A percentile compares a stretch with the other conserved stretches of the same genome.
phyloP scores from a whole-genome alignment of 2,888 invertebrate species.

The Drosophila melanosoma region DNA sequence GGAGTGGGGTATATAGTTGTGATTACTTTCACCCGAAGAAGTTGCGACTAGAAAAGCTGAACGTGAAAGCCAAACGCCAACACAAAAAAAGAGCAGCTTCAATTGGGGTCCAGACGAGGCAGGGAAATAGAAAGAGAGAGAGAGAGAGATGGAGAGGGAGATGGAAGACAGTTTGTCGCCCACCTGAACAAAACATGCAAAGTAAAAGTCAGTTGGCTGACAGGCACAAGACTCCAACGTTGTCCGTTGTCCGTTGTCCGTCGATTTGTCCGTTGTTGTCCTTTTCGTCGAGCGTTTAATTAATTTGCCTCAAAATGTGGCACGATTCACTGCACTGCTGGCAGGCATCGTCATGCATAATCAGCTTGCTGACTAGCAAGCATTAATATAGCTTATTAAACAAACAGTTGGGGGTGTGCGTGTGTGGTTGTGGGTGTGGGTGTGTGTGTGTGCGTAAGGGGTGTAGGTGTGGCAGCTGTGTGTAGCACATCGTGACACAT shows the following conservation, averaged over 20 bases:
- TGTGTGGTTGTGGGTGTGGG: background rate
- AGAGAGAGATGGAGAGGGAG: background rate
- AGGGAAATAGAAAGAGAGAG: background rate
- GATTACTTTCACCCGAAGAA: constrained; percentile 53
- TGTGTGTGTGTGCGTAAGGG: background rate
- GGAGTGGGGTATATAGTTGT: constrained; percentile 18
- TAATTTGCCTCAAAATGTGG: constrained; percentile 78
- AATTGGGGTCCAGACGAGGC: background rate
- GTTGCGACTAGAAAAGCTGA: constrained; percentile 52
- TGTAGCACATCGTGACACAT: constrained; percentile 46
- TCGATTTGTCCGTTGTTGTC: constrained; percentile 36
- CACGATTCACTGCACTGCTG: constrained; percentile 44
- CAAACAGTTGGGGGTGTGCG: constrained; percentile 14
- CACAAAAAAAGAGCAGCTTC: constrained; percentile 25
- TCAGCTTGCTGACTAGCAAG: constrained; percentile 51
- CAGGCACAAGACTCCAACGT: constrained; percentile 52
- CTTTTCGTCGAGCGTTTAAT: constrained; percentile 63
- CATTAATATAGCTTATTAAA: constrained; percentile 60
- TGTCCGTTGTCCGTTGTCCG: background rate
- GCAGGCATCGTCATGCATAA: constrained; percentile 57
- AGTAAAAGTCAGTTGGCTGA: constrained; percentile 78
- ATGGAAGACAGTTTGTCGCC: constrained; percentile 24
- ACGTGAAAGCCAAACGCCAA: constrained; percentile 78
- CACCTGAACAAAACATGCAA: constrained; percentile 40
- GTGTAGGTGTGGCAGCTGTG: constrained; percentile 9